These are phyloP conservation scores for Argyra leucocephala DNA, from an alignment of 2,888 invertebrate species.

Conservation along the genomic window DNA sequence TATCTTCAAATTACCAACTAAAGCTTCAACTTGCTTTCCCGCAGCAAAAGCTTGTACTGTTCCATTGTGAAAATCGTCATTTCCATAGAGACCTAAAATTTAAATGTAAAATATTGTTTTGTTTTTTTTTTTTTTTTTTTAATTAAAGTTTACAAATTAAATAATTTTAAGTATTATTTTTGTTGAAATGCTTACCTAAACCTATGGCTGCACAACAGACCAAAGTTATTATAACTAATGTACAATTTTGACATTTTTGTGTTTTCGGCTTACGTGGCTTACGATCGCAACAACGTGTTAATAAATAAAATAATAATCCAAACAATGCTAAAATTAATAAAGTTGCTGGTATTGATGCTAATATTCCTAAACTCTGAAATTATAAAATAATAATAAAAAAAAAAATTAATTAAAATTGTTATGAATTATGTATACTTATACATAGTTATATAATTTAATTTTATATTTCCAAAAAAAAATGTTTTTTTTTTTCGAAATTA, in stretches of 20 bases:
- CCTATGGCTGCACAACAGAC: conserved; percentile 85
- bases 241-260: conserved; percentile 43
- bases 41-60: conserved; percentile 71
- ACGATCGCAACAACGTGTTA: conserved; percentile 91
- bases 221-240: conserved; percentile 52
- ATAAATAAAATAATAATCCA: conserved; percentile 79
- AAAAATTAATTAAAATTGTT: not conserved
- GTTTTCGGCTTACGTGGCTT: conserved; percentile 60
- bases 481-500: no score
- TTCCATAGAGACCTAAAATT: conserved; percentile 66
- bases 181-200: conserved; percentile 48
- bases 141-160: not conserved
- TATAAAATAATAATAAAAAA: conserved; percentile 22
- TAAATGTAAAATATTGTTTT: no score
- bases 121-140: not conserved
- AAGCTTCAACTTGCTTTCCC: conserved; percentile 69
- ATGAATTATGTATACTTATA: no score
- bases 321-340: conserved; percentile 84
- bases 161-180: not conserved
- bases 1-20: conserved; percentile 69
- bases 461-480: no score
- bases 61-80: conserved; percentile 89
- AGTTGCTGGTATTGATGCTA: conserved; percentile 85
- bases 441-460: no score
- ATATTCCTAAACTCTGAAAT: conserved; percentile 80